phyloP scores from a whole-genome alignment of 2,113 vertebrate species.

The Alligator sinensis region DNA sequence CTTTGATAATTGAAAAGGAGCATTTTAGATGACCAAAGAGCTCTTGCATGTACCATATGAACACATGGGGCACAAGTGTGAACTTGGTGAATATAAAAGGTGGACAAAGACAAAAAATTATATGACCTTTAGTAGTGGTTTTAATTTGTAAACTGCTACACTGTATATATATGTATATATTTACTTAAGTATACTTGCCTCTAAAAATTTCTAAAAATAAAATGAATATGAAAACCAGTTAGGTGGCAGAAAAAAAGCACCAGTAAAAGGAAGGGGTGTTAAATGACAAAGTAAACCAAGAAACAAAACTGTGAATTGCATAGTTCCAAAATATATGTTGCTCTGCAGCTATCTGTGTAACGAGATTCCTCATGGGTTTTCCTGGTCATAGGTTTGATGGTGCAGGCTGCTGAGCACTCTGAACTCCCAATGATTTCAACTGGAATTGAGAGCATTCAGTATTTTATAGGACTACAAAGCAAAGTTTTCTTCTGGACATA shows the following conservation, averaged over 20 bases:
- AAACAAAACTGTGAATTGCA: slow-evolving; percentile 7
- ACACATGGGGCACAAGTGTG: too few relatives aligned
- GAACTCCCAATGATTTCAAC: not conserved
- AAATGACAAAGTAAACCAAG: slow-evolving; percentile 50
- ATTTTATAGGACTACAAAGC: not conserved
- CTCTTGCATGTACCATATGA: slow-evolving; percentile 46
- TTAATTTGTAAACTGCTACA: slow-evolving; percentile 66
- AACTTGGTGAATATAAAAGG: slow-evolving; percentile 64
- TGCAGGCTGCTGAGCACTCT: not conserved
- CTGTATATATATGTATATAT: slow-evolving; percentile 66
- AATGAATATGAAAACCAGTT: slow-evolving; percentile 88
- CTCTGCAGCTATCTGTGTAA: slow-evolving; percentile 28
- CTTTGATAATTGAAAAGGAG: slow-evolving; percentile 10
- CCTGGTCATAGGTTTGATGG: not conserved
- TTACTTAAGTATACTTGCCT: slow-evolving; percentile 92
- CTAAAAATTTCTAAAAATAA: slow-evolving; percentile 97
- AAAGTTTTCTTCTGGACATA: not conserved
- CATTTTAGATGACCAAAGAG: slow-evolving; percentile 76
- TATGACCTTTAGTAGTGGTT: slow-evolving; percentile 76
- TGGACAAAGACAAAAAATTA: slow-evolving; percentile 68
- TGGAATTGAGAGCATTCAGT: not conserved
- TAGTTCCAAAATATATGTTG: slow-evolving; percentile 32
- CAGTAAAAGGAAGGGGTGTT: slow-evolving; percentile 45
- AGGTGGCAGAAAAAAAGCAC: slow-evolving; percentile 73
- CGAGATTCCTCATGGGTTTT: not conserved